Base-by-base conservation (phyloP, 1,140 invertebrate genomes). In the Limonius californicus region DNA sequence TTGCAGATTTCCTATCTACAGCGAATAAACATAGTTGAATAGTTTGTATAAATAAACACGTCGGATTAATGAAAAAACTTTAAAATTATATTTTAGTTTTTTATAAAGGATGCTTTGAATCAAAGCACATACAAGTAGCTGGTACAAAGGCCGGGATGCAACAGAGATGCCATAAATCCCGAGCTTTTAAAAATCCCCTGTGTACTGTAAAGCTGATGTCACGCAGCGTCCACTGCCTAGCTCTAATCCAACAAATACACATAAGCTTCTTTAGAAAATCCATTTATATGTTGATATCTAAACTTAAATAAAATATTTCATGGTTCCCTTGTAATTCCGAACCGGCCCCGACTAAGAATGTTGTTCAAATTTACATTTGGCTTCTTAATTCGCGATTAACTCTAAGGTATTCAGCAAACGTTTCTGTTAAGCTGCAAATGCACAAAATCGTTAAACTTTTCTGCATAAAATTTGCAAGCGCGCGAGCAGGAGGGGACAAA, bases 141-240 rank as follows among this genome's bases (percentile, higher is more conserved):
- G 16, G 3, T 19, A 50, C n/a, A 50, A 18, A 50, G 42, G n/a
- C 4, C n/a, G 14, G 42, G 45, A 50, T 18, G 7, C 2, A 50
- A 8, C 12, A 50, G 45, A 50, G 45, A 50, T 21, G n/a, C 45
- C 45, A 50, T 50, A 50, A 50, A 50, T 50, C 45, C 45, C 16
- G 45, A 50, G 45, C 45, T 50, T 50, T 50, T 50, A 50, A 50
- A 50, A 50, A 50, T 50, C 45, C 45, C 45, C 19, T 50, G 45
- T 50, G 45, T 50, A 50, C 45, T 11, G 45, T 50, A 19, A 50
- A 50, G 45, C 45, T 50, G 45, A 50, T 50, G 45, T 50, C 45
- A 50, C 45, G 45, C 16, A 50, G 16, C 45, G 20, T 50, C 45
- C 45, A 50, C 45, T 50, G 45, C 45, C 16, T 21, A 3, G 12